Base-by-base conservation (phyloP, 2,888 invertebrate genomes). In the Cataglyphis cursor region DNA sequence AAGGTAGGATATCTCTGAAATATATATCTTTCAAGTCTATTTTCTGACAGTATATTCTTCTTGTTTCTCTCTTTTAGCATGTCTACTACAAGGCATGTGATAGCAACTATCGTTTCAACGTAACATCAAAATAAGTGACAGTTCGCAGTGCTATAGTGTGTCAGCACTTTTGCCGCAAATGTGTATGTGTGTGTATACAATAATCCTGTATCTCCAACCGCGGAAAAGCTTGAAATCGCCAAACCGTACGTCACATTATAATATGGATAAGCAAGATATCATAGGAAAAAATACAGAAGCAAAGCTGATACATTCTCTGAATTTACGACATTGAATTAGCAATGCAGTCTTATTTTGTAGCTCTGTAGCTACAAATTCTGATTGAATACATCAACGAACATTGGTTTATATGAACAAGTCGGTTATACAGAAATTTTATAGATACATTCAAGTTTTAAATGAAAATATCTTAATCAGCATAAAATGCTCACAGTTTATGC, bases 81-180 rank as follows among this genome's bases (percentile, higher is more conserved):
- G 24, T n/a, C 10, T 28, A 15, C 24, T 35, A 54, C 5, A 28
- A 41, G 12, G 38, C 57, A 8, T 12, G 18, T 5, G 24, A 38
- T 38, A 28, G 38, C 18, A 57, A 41, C 51, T 48, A n/a, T 44
- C 48, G 66, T 3, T 12, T 35, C 70, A 31, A 15, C n/a, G 15
- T 31, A 10, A 73, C 28, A 41, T 73, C 73, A 59, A 59, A 59
- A 59, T 57, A 73, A 44, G 44, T 44, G 41, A 72, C 72, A 41
- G 24, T 73, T 59, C 15, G 41, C 41, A 59, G 12, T 12, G 6
- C 0, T 6, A 31, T 31, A 31, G 31, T 6, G 24, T 73, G 41
- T 73, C 73, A 73, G 73, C 59, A 41, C 59, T 73, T n/a, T 57
- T 24, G 28, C 57, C 51, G n/a, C 31, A 1, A 9, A 35, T 18